Conservation (phyloP, 2,113 vertebrate genomes). For the Anolis carolinensis region DNA sequence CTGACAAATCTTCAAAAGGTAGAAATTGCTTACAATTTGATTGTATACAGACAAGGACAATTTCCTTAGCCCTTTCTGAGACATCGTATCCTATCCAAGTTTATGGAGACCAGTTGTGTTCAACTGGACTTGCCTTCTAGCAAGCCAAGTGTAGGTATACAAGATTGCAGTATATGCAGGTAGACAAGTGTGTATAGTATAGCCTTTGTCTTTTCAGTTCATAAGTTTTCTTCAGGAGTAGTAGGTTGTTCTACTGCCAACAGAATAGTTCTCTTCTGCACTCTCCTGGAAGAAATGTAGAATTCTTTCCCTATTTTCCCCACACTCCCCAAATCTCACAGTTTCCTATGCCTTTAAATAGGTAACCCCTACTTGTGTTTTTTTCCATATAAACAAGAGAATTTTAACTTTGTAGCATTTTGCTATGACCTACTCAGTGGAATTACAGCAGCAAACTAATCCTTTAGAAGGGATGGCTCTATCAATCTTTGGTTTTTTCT, state of each 20-base stretch:
- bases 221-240: not conserved
- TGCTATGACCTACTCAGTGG: conserved; percentile 85
- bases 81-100: not conserved
- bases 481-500: conserved; percentile 91
- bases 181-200: not conserved
- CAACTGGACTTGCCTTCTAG: not conserved
- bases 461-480: conserved; percentile 85
- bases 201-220: not conserved
- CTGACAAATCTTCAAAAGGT: not conserved
- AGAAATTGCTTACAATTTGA: not conserved
- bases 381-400: conserved; percentile 68
- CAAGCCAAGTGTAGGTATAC: not conserved
- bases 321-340: conserved; percentile 35
- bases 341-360: conserved; percentile 49
- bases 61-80: not conserved
- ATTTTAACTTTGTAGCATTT: conserved; percentile 82
- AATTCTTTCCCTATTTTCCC: conserved; percentile 30
- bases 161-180: too few relatives aligned
- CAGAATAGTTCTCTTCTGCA: not conserved
- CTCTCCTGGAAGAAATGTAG: conserved; percentile 20
- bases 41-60: not conserved
- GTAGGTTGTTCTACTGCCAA: rapidly evolving
- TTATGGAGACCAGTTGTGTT: not conserved
- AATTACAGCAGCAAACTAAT: conserved; percentile 86
- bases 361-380: conserved; percentile 74